Base-by-base conservation (phyloP, 23 tunicate species). In the Phallusia fumigata region DNA sequence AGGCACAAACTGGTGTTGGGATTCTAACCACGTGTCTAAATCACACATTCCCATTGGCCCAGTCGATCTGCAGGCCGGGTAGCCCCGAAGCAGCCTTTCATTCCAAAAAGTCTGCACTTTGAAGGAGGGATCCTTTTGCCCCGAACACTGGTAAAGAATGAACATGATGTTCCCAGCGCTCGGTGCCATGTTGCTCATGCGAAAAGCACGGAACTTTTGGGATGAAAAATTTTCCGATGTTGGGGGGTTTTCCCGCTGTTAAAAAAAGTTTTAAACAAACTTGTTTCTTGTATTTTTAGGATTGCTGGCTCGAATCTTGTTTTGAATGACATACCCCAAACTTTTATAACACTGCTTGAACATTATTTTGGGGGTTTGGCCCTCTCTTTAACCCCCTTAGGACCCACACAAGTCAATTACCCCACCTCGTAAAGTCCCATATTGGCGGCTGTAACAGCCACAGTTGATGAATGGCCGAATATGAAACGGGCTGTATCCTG, bases 141-240 rank as follows among this genome's bases (percentile, higher is more conserved):
- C 19, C 30, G 72, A 40, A 52, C 86, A 83, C 16, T 64, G 65
- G 72, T 75, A 74, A 13, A 83, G 80, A 16, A 83, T 80, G 47
- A 83, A 74, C 74, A 65, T 77, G 13, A 83, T 31, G 32, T 83
- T 83, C 6, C 79, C 79, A n/a, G 80, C 86, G 44, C 86, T 83
- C 3, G 86, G 86, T 1, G 80, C 18, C 19, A 83, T 19, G 12
- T 36, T 0, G 49, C 86, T 83, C 44, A 52, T 83, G 30, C 86
- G 79, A 51, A 83, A 83, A 3, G 86, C 74, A 6, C 86, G 33
- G 3, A 6, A 32, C 8, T n/a, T 24, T 47, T 83, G 79, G 6
- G 11, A 13, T 19, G 5, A 0, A 49, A 74, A 83, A 35, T 74
- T 74, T 31, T 74, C 40, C 2, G 77, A 32, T 30, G 77, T 74